Evolutionary conservation across 2,797 vertebrate species (phyloP).

Genomic region (Rousettus madagascariensis): DNA sequence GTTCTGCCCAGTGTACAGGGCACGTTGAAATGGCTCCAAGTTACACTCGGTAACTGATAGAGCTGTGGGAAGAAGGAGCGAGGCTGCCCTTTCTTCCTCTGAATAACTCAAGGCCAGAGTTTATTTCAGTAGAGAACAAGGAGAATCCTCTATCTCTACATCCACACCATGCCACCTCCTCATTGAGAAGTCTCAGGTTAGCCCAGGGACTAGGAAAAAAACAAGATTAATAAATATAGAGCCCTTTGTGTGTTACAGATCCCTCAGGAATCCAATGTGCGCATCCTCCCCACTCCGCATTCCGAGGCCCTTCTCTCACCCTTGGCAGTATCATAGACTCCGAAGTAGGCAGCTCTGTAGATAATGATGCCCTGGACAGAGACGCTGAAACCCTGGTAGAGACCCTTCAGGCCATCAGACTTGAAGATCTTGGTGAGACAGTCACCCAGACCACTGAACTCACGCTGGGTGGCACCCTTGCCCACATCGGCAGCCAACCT

Average conservation of each 20-base stretch:
- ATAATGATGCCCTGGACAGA: slow-evolving; percentile 99
- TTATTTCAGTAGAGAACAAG: not conserved
- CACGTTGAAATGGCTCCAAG: not conserved
- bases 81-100: not conserved
- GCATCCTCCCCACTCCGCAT: not conserved
- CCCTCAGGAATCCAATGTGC: not conserved
- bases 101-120: not conserved
- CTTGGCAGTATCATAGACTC: slow-evolving; percentile 98
- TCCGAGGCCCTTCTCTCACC: slow-evolving; percentile 86
- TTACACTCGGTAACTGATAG: not conserved
- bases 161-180: not conserved
- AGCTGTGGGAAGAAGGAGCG: not conserved
- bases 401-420: slow-evolving; percentile 93
- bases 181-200: not conserved
- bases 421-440: slow-evolving; percentile 95
- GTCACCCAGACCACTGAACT: slow-evolving; percentile 95
- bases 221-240: not conserved
- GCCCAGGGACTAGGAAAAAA: not conserved
- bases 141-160: not conserved
- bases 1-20: not conserved
- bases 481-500: slow-evolving; percentile 97
- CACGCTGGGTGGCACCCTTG: slow-evolving; percentile 90
- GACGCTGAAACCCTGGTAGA: slow-evolving; percentile 97
- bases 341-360: slow-evolving; percentile 99
- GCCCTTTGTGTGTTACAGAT: not conserved